phyloP scores from a whole-genome alignment of 2,113 vertebrate species.

The Myiopsitta monachus region DNA sequence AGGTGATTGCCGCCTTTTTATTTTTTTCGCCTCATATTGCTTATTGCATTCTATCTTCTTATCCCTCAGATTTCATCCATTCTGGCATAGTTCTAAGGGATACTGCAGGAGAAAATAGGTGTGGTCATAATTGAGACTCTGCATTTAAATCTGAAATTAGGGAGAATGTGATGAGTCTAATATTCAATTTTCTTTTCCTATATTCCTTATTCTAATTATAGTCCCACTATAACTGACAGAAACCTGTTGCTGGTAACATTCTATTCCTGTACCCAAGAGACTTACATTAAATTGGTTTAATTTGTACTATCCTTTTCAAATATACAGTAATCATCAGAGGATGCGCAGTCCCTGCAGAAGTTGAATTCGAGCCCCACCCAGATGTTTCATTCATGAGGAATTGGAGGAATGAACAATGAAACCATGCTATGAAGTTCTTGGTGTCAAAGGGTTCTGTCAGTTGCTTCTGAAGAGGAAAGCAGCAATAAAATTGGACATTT shows the following conservation, averaged over 20 bases:
- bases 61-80: neutral
- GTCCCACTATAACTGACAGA: neutral
- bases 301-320: neutral
- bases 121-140: neutral
- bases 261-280: neutral
- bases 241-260: neutral
- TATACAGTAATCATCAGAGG: neutral
- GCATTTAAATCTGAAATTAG: neutral
- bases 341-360: neutral
- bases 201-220: neutral
- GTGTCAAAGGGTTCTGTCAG: neutral
- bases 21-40: neutral
- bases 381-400: neutral
- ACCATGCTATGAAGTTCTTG: neutral
- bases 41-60: neutral
- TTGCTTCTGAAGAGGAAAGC: neutral
- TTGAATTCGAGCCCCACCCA: neutral
- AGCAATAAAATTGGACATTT: neutral
- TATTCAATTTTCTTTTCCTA: neutral
- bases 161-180: neutral
- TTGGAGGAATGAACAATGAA: neutral
- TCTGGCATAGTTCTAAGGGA: neutral
- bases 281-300: neutral
- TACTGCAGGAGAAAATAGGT: neutral
- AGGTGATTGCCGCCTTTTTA: neutral